A percentile compares a stretch with the other conserved stretches of the same genome.
phyloP scores from a whole-genome alignment of 2,888 invertebrate genomes.

The Amphipoea lucens region DNA sequence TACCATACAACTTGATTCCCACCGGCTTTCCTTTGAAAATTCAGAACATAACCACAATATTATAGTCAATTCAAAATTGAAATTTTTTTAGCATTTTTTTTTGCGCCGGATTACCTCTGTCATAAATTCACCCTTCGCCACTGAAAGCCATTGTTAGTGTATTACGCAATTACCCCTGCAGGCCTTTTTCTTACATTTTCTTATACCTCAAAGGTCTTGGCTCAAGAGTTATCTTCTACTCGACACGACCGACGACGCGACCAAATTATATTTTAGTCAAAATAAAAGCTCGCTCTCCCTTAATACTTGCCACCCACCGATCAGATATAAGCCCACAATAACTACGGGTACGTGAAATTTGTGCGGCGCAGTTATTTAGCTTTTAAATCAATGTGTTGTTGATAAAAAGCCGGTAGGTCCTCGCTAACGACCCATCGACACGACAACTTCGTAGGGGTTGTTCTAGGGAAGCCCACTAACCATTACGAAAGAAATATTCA shows the following conservation, averaged over 20 bases:
- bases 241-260: not conserved
- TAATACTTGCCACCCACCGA: slow-evolving; percentile 37
- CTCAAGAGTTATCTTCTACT: not conserved
- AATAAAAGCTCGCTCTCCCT: slow-evolving; percentile 20
- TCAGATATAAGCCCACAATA: slow-evolving; percentile 60
- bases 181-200: not conserved
- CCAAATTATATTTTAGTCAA: not conserved
- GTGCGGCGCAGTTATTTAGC: slow-evolving; percentile 72
- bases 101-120: too few species aligned
- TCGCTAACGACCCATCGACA: slow-evolving; percentile 70
- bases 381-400: slow-evolving; percentile 81
- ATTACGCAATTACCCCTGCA: not conserved
- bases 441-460: slow-evolving; percentile 61
- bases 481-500: slow-evolving; percentile 52
- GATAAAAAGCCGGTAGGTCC: slow-evolving; percentile 74
- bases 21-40: too few species aligned
- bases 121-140: too few species aligned
- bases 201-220: not conserved
- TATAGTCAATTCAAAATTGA: too few species aligned
- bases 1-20: too few species aligned
- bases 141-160: not conserved
- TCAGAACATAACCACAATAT: too few species aligned
- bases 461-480: slow-evolving; percentile 18
- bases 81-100: too few species aligned
- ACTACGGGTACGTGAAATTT: slow-evolving; percentile 69